phyloP scores from a whole-genome alignment of 2,888 invertebrate genomes.

The Ophonus ardosiacus region DNA sequence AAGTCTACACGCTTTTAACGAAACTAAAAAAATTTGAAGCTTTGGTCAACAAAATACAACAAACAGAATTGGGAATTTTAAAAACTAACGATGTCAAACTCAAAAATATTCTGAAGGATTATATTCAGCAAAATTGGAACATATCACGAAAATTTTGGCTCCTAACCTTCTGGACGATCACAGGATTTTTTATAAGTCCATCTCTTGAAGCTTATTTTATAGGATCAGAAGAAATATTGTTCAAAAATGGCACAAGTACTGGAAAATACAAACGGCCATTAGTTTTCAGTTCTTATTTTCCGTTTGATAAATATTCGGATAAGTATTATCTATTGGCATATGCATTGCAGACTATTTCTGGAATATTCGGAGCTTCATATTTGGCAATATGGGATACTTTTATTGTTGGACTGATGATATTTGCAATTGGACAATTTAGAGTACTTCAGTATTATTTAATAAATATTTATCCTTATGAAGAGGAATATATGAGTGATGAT shows the following conservation, averaged over 20 bases:
- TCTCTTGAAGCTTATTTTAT: slow-evolving; percentile 30
- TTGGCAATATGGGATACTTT: slow-evolving; percentile 64
- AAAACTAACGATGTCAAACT: not conserved
- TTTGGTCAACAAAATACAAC: slow-evolving; percentile 44
- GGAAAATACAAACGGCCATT: slow-evolving; percentile 50
- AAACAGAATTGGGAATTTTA: slow-evolving; percentile 48
- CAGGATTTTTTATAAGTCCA: slow-evolving; percentile 53
- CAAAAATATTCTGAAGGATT: slow-evolving; percentile 45
- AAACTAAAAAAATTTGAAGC: slow-evolving; percentile 35
- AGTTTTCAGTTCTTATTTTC: slow-evolving; percentile 60
- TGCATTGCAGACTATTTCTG: slow-evolving; percentile 63
- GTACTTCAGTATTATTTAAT: slow-evolving; percentile 56
- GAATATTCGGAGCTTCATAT: slow-evolving; percentile 65
- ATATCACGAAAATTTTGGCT: slow-evolving; percentile 49
- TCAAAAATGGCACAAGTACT: slow-evolving; percentile 55
- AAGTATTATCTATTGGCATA: slow-evolving; percentile 41
- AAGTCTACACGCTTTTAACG: slow-evolving; percentile 54
- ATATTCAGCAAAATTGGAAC: slow-evolving; percentile 44
- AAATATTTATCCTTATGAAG: slow-evolving; percentile 45
- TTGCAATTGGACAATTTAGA: slow-evolving; percentile 63
- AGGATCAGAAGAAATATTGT: slow-evolving; percentile 46
- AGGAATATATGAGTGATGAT: not conserved
- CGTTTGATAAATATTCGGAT: slow-evolving; percentile 52
- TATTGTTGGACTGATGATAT: slow-evolving; percentile 62
- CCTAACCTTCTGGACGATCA: slow-evolving; percentile 46